phyloP scores from a whole-genome alignment of 2,888 invertebrate species.

The Malacosoma neustria region DNA sequence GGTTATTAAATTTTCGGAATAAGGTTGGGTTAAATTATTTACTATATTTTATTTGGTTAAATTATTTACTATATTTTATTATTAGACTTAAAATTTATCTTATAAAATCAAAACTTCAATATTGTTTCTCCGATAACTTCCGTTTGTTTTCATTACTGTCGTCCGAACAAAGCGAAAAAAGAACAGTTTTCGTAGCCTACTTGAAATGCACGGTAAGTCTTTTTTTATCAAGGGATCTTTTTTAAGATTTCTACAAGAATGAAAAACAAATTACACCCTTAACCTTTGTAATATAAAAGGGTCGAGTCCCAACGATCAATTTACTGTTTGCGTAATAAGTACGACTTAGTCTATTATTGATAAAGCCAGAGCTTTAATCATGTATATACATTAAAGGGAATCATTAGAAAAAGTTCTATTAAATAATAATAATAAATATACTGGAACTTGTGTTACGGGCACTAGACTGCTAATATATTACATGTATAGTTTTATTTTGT shows the following conservation, averaged over 20 bases:
- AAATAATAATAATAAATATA: too few species aligned
- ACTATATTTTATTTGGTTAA: too few species aligned
- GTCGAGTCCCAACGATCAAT: not conserved
- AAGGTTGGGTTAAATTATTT: too few species aligned
- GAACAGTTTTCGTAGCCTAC: not conserved
- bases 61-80: too few species aligned
- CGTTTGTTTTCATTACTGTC: not conserved
- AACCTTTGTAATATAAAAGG: not conserved
- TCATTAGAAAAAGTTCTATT: too few species aligned
- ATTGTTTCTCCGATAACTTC: too few species aligned
- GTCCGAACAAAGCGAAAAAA: not conserved
- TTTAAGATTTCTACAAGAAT: not conserved
- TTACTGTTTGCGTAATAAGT: not conserved
- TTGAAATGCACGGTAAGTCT: not conserved
- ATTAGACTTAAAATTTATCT: too few species aligned
- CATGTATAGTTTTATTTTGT: too few species aligned
- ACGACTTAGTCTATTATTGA: not conserved
- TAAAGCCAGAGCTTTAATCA: not conserved
- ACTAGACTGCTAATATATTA: too few species aligned
- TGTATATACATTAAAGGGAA: not conserved
- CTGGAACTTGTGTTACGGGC: too few species aligned
- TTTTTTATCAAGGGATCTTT: not conserved
- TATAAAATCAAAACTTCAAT: too few species aligned
- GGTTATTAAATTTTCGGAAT: too few species aligned
- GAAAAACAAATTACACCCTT: not conserved